Percentiles rank a stretch among this genome's conserved stretches.
These are phyloP conservation scores for Phrynosoma blainvillii DNA, from an alignment of 2,113 vertebrate species.

Conservation along the genomic window DNA sequence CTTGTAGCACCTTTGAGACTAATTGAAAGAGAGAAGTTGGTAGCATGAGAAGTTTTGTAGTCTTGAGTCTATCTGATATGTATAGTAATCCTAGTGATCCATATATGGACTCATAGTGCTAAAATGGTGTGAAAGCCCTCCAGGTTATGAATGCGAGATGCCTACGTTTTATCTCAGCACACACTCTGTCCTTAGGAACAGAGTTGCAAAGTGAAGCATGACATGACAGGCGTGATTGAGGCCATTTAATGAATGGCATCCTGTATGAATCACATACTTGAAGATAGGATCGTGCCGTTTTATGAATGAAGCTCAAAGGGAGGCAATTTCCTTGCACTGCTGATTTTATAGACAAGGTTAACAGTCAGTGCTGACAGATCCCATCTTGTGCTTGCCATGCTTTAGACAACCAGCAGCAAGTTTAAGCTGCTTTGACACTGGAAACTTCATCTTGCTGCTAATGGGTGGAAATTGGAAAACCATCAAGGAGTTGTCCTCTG, in stretches of 20 bases:
- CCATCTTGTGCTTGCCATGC: conserved; percentile 1
- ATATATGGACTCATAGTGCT: too few species aligned
- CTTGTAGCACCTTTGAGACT: too few species aligned
- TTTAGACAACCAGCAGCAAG: not conserved
- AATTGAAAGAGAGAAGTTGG: too few species aligned
- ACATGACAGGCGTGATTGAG: not conserved
- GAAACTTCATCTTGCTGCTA: not conserved
- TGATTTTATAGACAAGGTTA: not conserved
- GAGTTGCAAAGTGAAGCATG: not conserved
- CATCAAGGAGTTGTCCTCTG: too few species aligned
- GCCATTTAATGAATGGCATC: conserved; percentile 40
- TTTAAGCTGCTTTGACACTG: not conserved
- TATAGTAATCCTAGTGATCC: too few species aligned
- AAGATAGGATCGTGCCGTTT: conserved; percentile 1
- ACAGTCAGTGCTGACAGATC: conserved; percentile 40
- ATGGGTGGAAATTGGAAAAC: not conserved
- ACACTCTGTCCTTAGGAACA: too few species aligned
- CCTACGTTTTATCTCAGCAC: too few species aligned
- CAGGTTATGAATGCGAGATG: too few species aligned
- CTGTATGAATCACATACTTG: not conserved
- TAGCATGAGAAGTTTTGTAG: too few species aligned
- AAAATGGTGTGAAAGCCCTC: too few species aligned
- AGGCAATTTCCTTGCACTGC: conserved; percentile 34
- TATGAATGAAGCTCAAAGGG: not conserved
- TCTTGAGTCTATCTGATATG: too few species aligned